These are phyloP conservation scores for Microdon myrmicae DNA, from an alignment of 2,888 invertebrate genomes.

Conservation along the genomic window DNA sequence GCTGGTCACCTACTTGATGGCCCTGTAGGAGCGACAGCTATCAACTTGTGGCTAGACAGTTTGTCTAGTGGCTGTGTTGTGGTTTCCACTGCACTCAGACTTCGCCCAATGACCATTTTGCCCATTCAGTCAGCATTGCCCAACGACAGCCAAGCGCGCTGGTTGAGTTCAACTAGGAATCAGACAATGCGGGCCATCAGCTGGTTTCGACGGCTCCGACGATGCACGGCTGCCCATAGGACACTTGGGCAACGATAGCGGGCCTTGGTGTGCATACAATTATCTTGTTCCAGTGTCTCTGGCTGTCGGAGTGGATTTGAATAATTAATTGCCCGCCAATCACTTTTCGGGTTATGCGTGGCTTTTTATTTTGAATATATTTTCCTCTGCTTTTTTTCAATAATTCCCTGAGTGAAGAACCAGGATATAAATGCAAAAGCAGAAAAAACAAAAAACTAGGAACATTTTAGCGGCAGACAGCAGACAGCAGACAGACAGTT, in stretches of 20 bases:
- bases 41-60: conserved; percentile 43
- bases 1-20: background rate
- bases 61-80: conserved; percentile 47
- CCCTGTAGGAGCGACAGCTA: background rate
- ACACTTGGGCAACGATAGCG: conserved; percentile 11
- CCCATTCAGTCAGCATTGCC: conserved; percentile 28
- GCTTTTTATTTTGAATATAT: background rate
- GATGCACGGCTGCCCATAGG: background rate
- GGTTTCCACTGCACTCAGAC: conserved; percentile 26
- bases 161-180: conserved; percentile 4
- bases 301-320: conserved; percentile 64
- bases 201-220: background rate
- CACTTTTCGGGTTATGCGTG: conserved; percentile 31
- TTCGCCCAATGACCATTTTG: conserved; percentile 34
- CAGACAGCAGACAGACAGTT: conserved; percentile 17
- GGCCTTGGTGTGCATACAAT: conserved; percentile 62
- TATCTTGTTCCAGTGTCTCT: conserved; percentile 56
- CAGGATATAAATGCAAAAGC: conserved; percentile 22
- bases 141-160: conserved; percentile 5
- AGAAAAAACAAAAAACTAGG: conserved; percentile 13
- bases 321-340: conserved; percentile 61
- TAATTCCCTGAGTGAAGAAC: conserved; percentile 9
- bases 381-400: conserved; percentile 10
- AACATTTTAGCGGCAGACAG: conserved; percentile 18
- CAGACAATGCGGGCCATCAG: conserved; percentile 1